A percentile compares a stretch with the other conserved stretches of the same genome.
Evolutionary conservation across 2,888 invertebrate species (phyloP).

Genomic region (Plagiodera versicolora): DNA sequence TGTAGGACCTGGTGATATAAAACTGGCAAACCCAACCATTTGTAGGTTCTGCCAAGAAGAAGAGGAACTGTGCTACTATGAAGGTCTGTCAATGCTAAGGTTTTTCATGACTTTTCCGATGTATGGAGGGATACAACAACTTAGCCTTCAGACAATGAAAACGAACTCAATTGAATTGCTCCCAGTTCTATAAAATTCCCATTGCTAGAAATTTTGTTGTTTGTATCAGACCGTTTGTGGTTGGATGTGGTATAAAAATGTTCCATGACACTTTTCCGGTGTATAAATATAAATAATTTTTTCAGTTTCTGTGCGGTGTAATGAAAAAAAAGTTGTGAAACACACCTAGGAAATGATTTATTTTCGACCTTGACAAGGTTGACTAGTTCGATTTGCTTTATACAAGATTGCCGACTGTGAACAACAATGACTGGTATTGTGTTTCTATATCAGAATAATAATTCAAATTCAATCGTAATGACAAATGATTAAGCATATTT

Average conservation of each 20-base stretch:
- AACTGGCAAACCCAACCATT: no score
- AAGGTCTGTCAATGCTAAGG: no score
- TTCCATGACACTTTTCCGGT: background rate
- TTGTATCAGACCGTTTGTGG: no score
- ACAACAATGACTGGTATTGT: conserved; percentile 24
- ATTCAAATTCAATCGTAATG: conserved; percentile 17
- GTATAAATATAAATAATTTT: conserved; percentile 1
- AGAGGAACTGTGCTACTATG: no score
- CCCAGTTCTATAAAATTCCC: no score
- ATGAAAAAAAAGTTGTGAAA: conserved; percentile 22
- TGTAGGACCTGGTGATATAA: no score
- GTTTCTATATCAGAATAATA: conserved; percentile 17
- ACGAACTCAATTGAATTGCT: no score
- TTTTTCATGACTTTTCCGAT: no score
- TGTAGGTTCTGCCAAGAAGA: no score
- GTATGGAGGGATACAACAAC: no score
- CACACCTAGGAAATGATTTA: conserved; percentile 29
- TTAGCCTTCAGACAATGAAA: no score
- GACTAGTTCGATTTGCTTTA: conserved; percentile 21
- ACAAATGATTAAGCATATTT: conserved; percentile 30
- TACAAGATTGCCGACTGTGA: conserved; percentile 16
- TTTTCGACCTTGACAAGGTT: conserved; percentile 34
- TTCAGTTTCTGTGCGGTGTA: conserved; percentile 16
- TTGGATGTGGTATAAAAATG: background rate
- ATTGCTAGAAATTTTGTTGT: no score